Conservation (phyloP, 2,888 invertebrate species). For the Blomia tropicalis region DNA sequence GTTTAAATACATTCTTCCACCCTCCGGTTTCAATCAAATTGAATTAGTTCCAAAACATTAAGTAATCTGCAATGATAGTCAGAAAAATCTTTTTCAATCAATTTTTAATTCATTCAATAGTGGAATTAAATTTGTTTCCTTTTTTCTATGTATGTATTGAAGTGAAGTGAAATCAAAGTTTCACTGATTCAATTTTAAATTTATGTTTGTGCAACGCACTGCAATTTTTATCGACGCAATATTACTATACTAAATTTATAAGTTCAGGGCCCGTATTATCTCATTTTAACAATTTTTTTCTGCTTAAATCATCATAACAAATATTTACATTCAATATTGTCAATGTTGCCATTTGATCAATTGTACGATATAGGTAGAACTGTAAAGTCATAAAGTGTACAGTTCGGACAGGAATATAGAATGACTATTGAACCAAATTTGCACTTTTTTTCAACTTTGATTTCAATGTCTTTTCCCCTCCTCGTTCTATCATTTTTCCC, state of each 20-base stretch:
- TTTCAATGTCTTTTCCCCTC: too few relatives aligned
- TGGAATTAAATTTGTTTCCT: not conserved
- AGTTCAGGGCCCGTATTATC: not conserved
- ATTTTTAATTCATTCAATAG: not conserved
- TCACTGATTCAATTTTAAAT: constrained; percentile 13
- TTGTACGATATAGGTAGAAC: not conserved
- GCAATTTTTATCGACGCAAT: not conserved
- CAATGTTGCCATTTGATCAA: too few relatives aligned
- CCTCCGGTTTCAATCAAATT: not conserved
- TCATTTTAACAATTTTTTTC: not conserved
- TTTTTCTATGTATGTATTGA: not conserved
- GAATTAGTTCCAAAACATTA: not conserved
- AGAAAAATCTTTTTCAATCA: not conserved
- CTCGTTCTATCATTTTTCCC: too few relatives aligned
- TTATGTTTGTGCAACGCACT: not conserved
- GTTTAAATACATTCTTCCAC: not conserved
- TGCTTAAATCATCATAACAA: not conserved
- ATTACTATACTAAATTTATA: constrained; percentile 5
- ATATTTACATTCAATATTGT: not conserved
- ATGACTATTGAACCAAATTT: too few relatives aligned
- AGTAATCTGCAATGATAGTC: not conserved
- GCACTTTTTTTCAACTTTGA: too few relatives aligned
- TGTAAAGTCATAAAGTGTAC: too few relatives aligned
- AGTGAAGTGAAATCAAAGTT: constrained; percentile 14
- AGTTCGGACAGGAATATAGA: too few relatives aligned